Conservation (phyloP, 2,113 vertebrate species). For the Clarias gariepinus region DNA sequence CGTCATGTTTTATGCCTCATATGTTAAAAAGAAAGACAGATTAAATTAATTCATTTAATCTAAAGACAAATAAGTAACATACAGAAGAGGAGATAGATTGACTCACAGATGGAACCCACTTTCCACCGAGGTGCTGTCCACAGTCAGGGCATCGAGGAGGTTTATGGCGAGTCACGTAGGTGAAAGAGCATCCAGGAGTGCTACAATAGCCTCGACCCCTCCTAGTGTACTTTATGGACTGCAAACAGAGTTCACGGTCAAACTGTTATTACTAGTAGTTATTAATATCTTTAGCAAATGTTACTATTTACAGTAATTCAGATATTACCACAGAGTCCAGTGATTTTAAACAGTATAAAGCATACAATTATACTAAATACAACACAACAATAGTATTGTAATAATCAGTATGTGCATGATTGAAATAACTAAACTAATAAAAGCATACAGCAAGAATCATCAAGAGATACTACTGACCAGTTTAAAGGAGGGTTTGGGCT, state of each 20-base stretch:
- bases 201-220: constrained; percentile 90
- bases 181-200: constrained; percentile 88
- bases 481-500: constrained; percentile 83
- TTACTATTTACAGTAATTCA: neutral
- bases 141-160: constrained; percentile 88
- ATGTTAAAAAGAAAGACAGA: neutral
- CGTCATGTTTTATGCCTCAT: neutral
- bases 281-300: too few species aligned
- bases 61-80: neutral
- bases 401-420: neutral
- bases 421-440: neutral
- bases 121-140: constrained; percentile 89
- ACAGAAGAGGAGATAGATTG: neutral
- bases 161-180: constrained; percentile 95
- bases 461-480: constrained; percentile 77
- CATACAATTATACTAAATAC: neutral
- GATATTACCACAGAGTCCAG: neutral
- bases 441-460: neutral
- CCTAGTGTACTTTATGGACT: constrained; percentile 93
- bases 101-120: constrained; percentile 89
- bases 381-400: neutral
- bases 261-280: too few species aligned
- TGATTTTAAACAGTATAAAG: neutral
- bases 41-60: neutral
- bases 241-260: constrained; percentile 42